Evolutionary conservation across 2,888 invertebrate species (phyloP), one percentile per base, ranked within the genome.

Genomic region (Apeira syringaria): DNA sequence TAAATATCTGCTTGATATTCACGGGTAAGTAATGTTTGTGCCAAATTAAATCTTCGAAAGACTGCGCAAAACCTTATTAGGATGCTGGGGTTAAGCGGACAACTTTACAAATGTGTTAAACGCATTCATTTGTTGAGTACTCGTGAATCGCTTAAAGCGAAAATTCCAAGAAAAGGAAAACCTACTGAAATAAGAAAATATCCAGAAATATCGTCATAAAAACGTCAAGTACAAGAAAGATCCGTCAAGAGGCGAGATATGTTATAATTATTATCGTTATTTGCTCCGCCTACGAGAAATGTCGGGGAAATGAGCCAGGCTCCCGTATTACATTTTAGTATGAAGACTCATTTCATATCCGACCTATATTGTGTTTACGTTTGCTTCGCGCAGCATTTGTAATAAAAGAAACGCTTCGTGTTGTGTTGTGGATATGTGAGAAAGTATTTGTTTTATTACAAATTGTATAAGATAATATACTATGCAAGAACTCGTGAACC

Each of bases 261-360:
- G 69, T 68, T 68, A 70, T 71, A 74, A 74, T 73, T 74, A 75
- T n/a, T 66, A 67, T 65, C 66, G 64, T 68, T 75, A 72, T 76
- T 75, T 75, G 66, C 72, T 55, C 51, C 53, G 43, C 48, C 48
- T 47, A 38, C 46, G 45, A 50, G 50, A 48, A 54, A 45, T 58
- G 59, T 60, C 50, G 59, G 60, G 66, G 69, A 73, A 71, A 75
- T 71, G 68, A 72, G 59, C 43, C 54, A 52, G 53, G 53, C 55
- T 64, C 60, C 53, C 50, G 64, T 65, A 71, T 69, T 61, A 71
- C 61, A 59, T 68, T 71, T 15, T 67, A 35, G 31, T 24, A 35
- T 17, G 45, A 45, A 45, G 34, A 35, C 50, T 41, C 46, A 46
- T 50, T 56, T 58, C 52, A 58, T 56, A 53, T 56, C 52, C 53